Evolutionary conservation across 2,888 invertebrate genomes (phyloP).

Genomic region (Harpagoxenus sublaevis): DNA sequence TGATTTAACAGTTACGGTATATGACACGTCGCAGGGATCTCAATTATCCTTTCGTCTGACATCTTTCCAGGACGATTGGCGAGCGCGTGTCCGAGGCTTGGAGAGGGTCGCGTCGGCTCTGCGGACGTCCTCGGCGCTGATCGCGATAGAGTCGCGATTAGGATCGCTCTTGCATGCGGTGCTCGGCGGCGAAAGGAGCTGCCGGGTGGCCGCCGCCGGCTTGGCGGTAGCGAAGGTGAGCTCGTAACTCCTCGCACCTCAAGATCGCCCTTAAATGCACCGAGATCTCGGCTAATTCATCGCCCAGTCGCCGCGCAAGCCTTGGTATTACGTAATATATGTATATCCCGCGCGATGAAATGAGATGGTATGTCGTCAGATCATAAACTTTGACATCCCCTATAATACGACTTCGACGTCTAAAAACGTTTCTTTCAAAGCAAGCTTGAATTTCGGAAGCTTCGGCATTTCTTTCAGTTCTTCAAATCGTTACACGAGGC

Average conservation of each 20-base stretch:
- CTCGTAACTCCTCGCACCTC: conserved; percentile 59
- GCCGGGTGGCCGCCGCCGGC: conserved; percentile 86
- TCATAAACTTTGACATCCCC: neutral
- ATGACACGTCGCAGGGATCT: neutral
- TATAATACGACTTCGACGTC: neutral
- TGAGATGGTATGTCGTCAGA: neutral
- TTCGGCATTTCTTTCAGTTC: neutral
- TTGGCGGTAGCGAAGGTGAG: conserved; percentile 84
- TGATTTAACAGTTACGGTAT: neutral
- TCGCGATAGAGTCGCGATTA: conserved; percentile 88
- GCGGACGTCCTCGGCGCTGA: conserved; percentile 87
- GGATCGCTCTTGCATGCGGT: conserved; percentile 89
- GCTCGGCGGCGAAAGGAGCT: conserved; percentile 89
- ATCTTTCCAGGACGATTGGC: conserved; percentile 87
- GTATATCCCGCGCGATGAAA: neutral
- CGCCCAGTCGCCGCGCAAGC: neutral
- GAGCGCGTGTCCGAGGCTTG: conserved; percentile 87
- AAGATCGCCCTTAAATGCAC: conserved; percentile 46
- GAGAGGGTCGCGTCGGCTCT: conserved; percentile 88
- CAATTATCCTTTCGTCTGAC: conserved; percentile 1
- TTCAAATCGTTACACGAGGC: neutral
- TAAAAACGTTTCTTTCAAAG: neutral
- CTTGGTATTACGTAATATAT: conserved; percentile 25
- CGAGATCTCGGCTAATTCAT: conserved; percentile 18
- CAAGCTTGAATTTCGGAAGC: neutral